Evolutionary conservation across 2,888 invertebrate species (phyloP).

Genomic region (Allacma fusca): DNA sequence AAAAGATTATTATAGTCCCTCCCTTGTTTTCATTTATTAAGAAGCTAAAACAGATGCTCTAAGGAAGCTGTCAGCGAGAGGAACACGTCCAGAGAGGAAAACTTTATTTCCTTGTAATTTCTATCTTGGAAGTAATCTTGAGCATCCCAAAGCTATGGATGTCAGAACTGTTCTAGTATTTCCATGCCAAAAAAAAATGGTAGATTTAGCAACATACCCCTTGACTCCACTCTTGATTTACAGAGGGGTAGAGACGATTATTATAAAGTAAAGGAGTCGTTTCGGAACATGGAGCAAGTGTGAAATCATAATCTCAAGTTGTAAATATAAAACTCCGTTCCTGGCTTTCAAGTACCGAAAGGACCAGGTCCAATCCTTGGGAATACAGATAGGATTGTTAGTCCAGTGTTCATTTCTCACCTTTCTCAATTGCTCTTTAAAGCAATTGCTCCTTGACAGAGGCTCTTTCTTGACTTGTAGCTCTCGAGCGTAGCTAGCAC

Average conservation of each 20-base stretch:
- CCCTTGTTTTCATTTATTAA: conserved; percentile 6
- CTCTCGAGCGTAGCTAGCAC: background rate
- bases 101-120: background rate
- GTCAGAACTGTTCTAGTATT: background rate
- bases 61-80: background rate
- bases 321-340: conserved; percentile 23
- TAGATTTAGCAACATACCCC: background rate
- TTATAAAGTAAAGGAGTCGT: background rate
- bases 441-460: background rate
- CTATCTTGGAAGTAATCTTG: background rate
- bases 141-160: background rate
- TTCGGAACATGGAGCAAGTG: background rate
- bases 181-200: background rate
- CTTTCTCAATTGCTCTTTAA: conserved; percentile 45
- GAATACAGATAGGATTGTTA: conserved; percentile 30
- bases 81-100: background rate
- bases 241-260: background rate
- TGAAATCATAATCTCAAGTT: conserved; percentile 1
- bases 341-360: background rate
- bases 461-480: background rate
- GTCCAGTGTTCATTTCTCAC: conserved; percentile 46
- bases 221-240: background rate
- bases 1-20: background rate
- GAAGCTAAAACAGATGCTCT: conserved; percentile 2
- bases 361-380: background rate